phyloP scores from a whole-genome alignment of 2,113 vertebrate species.

The Psilopogon haemacephalus region DNA sequence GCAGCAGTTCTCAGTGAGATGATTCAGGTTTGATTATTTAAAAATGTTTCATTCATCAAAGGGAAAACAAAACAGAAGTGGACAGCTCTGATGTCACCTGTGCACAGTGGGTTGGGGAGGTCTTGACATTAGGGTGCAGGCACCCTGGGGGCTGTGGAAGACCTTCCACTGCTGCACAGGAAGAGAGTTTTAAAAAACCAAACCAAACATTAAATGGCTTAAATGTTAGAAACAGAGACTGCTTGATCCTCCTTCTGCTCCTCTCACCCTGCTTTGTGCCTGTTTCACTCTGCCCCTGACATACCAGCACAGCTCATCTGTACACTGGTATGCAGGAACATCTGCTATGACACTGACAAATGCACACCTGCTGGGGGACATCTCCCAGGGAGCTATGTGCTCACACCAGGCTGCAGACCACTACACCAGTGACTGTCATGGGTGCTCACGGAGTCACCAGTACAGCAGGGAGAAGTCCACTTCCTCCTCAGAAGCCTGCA shows the following conservation, averaged over 20 bases:
- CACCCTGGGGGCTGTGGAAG: no score
- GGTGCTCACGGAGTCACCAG: neutral
- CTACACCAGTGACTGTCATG: neutral
- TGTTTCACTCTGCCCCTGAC: no score
- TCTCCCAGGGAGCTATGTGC: no score
- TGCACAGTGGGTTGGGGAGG: fast-evolving
- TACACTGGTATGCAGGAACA: no score
- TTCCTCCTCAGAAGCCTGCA: neutral
- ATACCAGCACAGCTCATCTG: no score
- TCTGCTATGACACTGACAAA: no score
- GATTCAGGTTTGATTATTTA: neutral
- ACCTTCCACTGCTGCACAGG: neutral
- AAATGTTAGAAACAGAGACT: no score
- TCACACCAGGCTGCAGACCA: neutral
- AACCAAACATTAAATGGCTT: no score
- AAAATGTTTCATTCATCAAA: neutral
- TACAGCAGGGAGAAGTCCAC: neutral
- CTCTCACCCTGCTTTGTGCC: no score
- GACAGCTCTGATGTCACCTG: neutral
- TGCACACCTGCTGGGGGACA: no score
- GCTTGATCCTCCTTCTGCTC: no score
- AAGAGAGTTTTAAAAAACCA: neutral
- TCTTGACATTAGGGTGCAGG: fast-evolving
- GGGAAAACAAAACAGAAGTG: neutral
- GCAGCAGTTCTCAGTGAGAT: neutral